Percentiles rank a stretch among this genome's conserved stretches.
Evolutionary conservation across 2,113 vertebrate species (phyloP).

Genomic region (Benitochromis conjunctus): DNA sequence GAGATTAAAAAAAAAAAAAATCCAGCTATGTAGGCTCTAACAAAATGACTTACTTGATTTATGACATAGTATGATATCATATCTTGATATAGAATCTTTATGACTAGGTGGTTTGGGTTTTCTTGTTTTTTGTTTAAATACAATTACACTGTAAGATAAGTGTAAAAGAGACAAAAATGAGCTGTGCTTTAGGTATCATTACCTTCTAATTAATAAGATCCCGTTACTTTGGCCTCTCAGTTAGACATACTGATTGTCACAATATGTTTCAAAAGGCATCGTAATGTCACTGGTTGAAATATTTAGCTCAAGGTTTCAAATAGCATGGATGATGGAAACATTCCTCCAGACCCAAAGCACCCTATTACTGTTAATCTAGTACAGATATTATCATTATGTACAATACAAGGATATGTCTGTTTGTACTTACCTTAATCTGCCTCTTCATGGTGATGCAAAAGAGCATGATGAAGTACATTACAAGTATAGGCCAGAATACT

Average conservation of each 20-base stretch:
- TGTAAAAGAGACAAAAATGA: background rate
- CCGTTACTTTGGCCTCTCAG: background rate
- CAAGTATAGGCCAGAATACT: conserved; percentile 98
- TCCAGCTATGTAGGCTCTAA: background rate
- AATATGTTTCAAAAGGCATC: background rate
- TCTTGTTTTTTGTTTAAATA: background rate
- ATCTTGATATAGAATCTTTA: background rate
- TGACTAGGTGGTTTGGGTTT: background rate
- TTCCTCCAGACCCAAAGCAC: background rate
- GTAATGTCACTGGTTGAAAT: background rate
- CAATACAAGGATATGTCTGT: background rate
- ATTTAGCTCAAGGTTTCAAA: background rate
- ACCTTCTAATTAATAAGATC: background rate
- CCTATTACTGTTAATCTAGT: background rate
- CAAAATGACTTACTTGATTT: background rate
- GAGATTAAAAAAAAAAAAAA: background rate
- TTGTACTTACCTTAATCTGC: conserved; percentile 90
- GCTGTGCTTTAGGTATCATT: background rate
- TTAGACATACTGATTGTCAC: background rate
- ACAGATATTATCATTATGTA: background rate
- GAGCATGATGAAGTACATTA: conserved; percentile 99
- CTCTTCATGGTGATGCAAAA: conserved; percentile 99
- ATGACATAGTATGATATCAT: background rate
- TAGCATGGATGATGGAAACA: background rate
- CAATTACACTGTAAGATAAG: background rate